Evolutionary conservation across 2,888 invertebrate species (phyloP).

Genomic region (Desoria tigrina): DNA sequence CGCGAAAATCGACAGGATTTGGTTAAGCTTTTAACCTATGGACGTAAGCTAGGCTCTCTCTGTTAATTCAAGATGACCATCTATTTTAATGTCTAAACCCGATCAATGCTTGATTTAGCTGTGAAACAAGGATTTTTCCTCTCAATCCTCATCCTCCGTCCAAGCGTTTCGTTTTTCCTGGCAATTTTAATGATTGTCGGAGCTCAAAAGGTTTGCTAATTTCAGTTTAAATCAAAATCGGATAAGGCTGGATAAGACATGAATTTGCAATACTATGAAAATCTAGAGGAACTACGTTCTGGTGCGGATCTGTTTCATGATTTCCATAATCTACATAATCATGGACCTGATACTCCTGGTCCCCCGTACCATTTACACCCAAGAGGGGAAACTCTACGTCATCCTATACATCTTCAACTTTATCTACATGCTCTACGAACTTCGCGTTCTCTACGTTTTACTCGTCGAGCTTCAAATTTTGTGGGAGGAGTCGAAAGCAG

Average conservation of each 20-base stretch:
- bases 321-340: slow-evolving; percentile 45
- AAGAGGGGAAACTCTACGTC: slow-evolving; percentile 41
- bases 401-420: slow-evolving; percentile 43
- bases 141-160: slow-evolving; percentile 34
- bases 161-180: slow-evolving; percentile 36
- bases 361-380: slow-evolving; percentile 44
- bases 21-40: slow-evolving; percentile 47
- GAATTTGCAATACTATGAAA: too few relatives aligned
- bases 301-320: slow-evolving; percentile 40
- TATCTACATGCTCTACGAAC: slow-evolving; percentile 44
- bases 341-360: slow-evolving; percentile 46
- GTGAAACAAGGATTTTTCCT: slow-evolving; percentile 43
- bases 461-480: slow-evolving; percentile 6
- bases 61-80: too few relatives aligned
- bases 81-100: neutral
- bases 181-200: slow-evolving; percentile 43
- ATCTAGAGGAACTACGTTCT: slow-evolving; percentile 41
- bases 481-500: slow-evolving; percentile 11
- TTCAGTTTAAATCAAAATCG: slow-evolving; percentile 6
- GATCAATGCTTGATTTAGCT: slow-evolving; percentile 31
- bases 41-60: slow-evolving; percentile 43
- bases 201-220: slow-evolving; percentile 38
- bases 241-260: too few relatives aligned
- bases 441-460: slow-evolving; percentile 40
- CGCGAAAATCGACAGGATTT: slow-evolving; percentile 48